Evolutionary conservation across 37 sponge, comb jelly and placozoan genomes (phyloP).

Genomic region (Hormiphora californensis): DNA sequence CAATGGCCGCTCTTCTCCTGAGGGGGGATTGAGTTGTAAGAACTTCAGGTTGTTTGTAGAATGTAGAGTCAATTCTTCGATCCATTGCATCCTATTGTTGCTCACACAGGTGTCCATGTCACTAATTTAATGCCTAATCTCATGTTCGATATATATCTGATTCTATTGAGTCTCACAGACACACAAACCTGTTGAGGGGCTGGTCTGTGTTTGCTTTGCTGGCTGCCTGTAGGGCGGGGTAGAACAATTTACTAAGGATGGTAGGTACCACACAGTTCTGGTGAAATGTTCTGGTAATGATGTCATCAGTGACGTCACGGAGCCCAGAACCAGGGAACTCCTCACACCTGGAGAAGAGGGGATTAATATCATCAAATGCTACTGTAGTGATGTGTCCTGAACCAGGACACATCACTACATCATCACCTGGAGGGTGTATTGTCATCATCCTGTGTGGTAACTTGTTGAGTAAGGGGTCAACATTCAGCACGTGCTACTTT

Average conservation of each 20-base stretch:
- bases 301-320: constrained; percentile 20
- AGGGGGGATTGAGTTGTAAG: background rate
- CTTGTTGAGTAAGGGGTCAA: too few relatives aligned
- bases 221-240: constrained; percentile 35
- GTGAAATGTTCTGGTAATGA: background rate
- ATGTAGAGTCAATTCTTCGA: background rate
- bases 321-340: background rate
- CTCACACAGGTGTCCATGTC: too few relatives aligned
- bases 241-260: constrained; percentile 31
- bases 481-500: too few relatives aligned
- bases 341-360: constrained; percentile 53
- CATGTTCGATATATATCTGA: too few relatives aligned
- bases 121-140: too few relatives aligned
- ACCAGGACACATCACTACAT: too few relatives aligned
- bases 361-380: background rate
- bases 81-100: too few relatives aligned
- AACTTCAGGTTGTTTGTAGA: background rate
- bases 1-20: constrained; percentile 23
- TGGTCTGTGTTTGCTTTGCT: background rate
- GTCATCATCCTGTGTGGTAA: too few relatives aligned
- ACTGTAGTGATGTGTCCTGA: too few relatives aligned
- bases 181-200: background rate
- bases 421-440: too few relatives aligned
- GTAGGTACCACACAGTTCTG: constrained; percentile 33
- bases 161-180: too few relatives aligned